phyloP scores from a whole-genome alignment of 2,797 vertebrate genomes.

The Chelmon rostratus region DNA sequence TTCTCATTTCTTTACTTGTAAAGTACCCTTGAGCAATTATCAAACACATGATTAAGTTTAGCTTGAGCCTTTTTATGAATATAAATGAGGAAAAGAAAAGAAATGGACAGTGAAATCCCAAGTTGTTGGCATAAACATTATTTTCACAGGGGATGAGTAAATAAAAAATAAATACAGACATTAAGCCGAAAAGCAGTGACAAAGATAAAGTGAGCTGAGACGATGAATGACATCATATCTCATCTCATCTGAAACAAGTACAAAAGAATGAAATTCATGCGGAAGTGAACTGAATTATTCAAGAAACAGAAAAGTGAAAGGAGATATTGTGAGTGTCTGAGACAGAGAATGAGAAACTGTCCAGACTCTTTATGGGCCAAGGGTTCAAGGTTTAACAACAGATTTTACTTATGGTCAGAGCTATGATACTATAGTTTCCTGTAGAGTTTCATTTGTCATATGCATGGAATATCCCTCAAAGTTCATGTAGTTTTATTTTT shows the following conservation, averaged over 20 bases:
- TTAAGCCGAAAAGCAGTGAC: slow-evolving; percentile 1
- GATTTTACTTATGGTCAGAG: neutral
- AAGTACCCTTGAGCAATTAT: neutral
- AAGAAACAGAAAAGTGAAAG: neutral
- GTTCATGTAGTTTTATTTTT: no score
- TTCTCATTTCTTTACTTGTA: neutral
- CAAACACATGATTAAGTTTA: neutral
- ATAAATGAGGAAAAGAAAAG: neutral
- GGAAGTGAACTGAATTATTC: slow-evolving; percentile 2
- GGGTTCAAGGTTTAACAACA: neutral
- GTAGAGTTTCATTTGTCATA: neutral
- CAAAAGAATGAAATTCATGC: slow-evolving; percentile 1
- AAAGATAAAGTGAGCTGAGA: neutral
- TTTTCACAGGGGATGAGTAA: neutral
- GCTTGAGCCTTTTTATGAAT: neutral
- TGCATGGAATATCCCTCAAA: neutral
- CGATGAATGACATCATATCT: neutral
- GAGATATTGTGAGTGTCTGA: neutral
- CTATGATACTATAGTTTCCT: neutral
- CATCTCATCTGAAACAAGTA: neutral
- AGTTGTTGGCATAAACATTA: neutral
- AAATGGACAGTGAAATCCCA: neutral
- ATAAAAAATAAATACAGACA: slow-evolving; percentile 4
- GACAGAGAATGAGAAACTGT: neutral
- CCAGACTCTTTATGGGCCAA: neutral